Evolutionary conservation across 1,140 invertebrate species (phyloP), one percentile per base, ranked within the genome.

Genomic region (Notospermus geniculatus): DNA sequence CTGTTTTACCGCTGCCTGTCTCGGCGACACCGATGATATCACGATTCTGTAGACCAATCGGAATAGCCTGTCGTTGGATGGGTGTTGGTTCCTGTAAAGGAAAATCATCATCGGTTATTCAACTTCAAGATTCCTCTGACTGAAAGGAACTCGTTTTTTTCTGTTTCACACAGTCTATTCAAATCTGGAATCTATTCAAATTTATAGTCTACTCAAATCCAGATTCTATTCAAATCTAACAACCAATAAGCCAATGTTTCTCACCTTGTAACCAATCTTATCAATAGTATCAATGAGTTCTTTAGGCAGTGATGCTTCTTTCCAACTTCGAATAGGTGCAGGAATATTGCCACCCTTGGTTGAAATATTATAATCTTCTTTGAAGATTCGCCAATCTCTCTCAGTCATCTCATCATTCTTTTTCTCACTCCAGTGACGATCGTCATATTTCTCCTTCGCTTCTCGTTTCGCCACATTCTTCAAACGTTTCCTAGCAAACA

Each of bases 1-100:
- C 84, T 0, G 97, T 99, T 86, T 99, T 99, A 80, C 97, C 96
- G 30, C 92, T 96, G 71, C 92, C 93, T 63, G 97, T 99, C 84
- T 99, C 96, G 54, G 97, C 97, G 15, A 99, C 95, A 80, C 97
- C 97, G 75, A 99, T 99, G 70, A 99, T 98, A 78, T 99, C 97
- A 54, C 97, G 85, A 83, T 99, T 99, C 81, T 98, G 85, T 68
- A 99, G 83, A 57, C 97, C 97, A 81, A 99, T 99, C 0, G 97
- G 95, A 79, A 99, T 99, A 53, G 97, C 97, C 83, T 99, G 96
- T 67, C 96, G 84, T 79, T 99, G 97, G 84, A 99, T 99, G 9
- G 97, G 97, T 1, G 97, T 99, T 2, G 98, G 93, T 71, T 98
- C 97, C 83, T 84, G 61, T 45, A 70, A 75, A 28, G 32, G 32